Conservation (phyloP, 2,113 vertebrate genomes). For the Hippoglossus stenolepis region DNA sequence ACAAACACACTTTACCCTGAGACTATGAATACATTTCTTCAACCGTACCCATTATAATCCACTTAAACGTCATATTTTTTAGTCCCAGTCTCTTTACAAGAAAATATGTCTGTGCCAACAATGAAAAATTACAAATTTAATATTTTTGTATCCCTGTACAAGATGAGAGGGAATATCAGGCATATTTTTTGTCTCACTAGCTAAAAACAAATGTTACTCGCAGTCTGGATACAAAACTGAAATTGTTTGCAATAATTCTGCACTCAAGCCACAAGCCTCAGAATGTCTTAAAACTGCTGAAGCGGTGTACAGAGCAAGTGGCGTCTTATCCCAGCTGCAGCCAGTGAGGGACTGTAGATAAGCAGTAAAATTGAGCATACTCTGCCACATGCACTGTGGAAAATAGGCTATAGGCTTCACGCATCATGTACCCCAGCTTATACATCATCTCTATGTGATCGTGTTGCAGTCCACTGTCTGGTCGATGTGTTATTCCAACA, state of each 20-base stretch:
- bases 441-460: constrained; percentile 42
- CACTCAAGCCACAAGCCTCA: constrained; percentile 44
- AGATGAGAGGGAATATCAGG: neutral
- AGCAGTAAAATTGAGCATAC: constrained; percentile 52
- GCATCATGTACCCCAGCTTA: constrained; percentile 50
- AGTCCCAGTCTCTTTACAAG: too few species aligned
- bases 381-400: constrained; percentile 46
- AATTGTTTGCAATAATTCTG: constrained; percentile 47
- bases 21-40: neutral
- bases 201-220: constrained; percentile 14
- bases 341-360: constrained; percentile 58
- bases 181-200: neutral
- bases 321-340: constrained; percentile 49
- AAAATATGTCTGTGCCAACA: neutral
- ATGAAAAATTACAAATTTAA: neutral
- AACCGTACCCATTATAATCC: neutral
- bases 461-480: constrained; percentile 31
- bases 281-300: constrained; percentile 50
- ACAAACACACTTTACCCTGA: neutral
- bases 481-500: constrained; percentile 46
- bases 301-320: constrained; percentile 45
- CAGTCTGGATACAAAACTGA: neutral
- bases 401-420: constrained; percentile 64
- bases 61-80: neutral
- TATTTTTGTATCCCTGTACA: neutral